A percentile compares a stretch with the other conserved stretches of the same genome.
Evolutionary conservation across 1,140 invertebrate species (phyloP).

Genomic region (Lucilia sericata): DNA sequence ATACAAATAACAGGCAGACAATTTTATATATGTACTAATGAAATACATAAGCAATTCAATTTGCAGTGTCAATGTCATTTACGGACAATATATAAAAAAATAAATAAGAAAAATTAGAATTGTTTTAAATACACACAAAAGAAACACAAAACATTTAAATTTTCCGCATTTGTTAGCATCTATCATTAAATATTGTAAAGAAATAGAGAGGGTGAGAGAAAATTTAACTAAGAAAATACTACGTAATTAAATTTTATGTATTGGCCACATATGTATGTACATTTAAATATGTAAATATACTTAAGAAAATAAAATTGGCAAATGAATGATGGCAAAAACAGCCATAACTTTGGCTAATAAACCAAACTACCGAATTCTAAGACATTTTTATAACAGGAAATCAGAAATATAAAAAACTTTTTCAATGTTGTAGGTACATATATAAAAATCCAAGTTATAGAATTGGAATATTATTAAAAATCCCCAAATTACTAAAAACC

Average conservation of each 20-base stretch:
- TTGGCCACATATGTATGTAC: neutral
- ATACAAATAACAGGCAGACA: too few species aligned
- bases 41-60: neutral
- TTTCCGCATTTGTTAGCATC: constrained; percentile 19
- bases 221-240: neutral
- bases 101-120: neutral
- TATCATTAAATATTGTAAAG: neutral
- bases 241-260: neutral
- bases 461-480: too few species aligned
- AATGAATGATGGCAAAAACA: neutral
- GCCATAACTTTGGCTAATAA: too few species aligned
- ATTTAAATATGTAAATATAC: neutral
- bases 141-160: neutral
- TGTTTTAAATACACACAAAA: neutral
- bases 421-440: too few species aligned
- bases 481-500: too few species aligned
- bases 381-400: too few species aligned
- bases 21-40: neutral
- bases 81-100: neutral
- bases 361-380: too few species aligned
- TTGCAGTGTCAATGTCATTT: constrained; percentile 13
- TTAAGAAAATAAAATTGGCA: constrained; percentile 13
- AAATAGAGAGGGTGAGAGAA: neutral
- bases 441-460: too few species aligned
- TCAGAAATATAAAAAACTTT: too few species aligned